phyloP scores from a whole-genome alignment of 2,797 vertebrate species.

The Kryptolebias ocellatus region DNA sequence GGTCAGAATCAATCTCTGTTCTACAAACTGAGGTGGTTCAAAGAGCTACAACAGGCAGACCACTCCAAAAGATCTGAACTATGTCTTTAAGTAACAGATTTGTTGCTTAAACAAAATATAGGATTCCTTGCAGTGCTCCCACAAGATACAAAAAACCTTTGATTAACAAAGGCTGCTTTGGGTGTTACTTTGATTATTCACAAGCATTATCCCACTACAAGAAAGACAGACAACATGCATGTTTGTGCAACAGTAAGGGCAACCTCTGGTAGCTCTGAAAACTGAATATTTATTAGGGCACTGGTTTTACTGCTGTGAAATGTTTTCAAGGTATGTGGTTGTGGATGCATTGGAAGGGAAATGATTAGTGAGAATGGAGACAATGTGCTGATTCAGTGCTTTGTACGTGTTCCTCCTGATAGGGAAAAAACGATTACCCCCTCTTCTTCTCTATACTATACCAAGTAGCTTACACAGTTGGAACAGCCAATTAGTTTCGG shows the following conservation, averaged over 20 bases:
- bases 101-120: conserved; percentile 6
- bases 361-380: conserved; percentile 53
- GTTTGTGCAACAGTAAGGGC: conserved; percentile 18
- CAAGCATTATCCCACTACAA: conserved; percentile 5
- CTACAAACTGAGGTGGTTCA: too few species aligned
- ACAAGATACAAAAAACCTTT: conserved; percentile 6
- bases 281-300: conserved; percentile 60
- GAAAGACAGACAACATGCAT: conserved; percentile 24
- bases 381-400: conserved; percentile 55
- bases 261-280: conserved; percentile 27
- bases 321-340: conserved; percentile 41
- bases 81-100: too few species aligned
- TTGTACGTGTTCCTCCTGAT: conserved; percentile 30
- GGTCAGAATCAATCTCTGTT: too few species aligned
- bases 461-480: conserved; percentile 29
- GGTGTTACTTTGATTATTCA: conserved; percentile 36
- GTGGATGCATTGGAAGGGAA: conserved; percentile 46
- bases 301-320: conserved; percentile 50
- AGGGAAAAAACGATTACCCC: conserved; percentile 22
- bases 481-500: conserved; percentile 54
- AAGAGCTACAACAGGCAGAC: not conserved
- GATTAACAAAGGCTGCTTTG: conserved; percentile 12
- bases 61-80: too few species aligned
- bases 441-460: conserved; percentile 24
- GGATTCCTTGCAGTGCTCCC: conserved; percentile 10